phyloP scores from a whole-genome alignment of 2,888 invertebrate genomes.

The Girardia tigrina region DNA sequence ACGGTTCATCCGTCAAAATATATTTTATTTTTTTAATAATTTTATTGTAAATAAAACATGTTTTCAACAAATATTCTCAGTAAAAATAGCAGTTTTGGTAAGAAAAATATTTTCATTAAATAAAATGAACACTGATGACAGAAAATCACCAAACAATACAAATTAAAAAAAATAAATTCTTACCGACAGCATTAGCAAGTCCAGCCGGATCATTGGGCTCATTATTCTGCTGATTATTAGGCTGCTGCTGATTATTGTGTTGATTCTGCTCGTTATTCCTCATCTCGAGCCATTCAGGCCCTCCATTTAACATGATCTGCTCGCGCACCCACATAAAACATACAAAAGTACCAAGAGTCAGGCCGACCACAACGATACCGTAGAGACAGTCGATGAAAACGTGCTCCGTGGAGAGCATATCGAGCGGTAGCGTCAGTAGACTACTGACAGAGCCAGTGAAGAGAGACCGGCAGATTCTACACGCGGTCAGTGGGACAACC shows the following conservation, averaged over 20 bases:
- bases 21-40: too few relatives aligned
- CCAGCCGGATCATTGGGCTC: slow-evolving; percentile 15
- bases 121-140: too few relatives aligned
- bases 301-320: slow-evolving; percentile 90
- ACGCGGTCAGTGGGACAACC: slow-evolving; percentile 83
- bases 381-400: slow-evolving; percentile 81
- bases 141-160: too few relatives aligned
- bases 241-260: neutral
- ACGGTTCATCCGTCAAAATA: too few relatives aligned
- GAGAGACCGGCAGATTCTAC: slow-evolving; percentile 48
- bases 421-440: slow-evolving; percentile 67
- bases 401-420: slow-evolving; percentile 81
- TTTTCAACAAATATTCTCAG: too few relatives aligned
- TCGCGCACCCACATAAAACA: slow-evolving; percentile 91
- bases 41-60: too few relatives aligned
- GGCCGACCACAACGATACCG: slow-evolving; percentile 86
- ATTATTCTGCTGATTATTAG: too few relatives aligned
- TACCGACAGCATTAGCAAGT: neutral
- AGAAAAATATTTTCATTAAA: too few relatives aligned
- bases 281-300: slow-evolving; percentile 79
- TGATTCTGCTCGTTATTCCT: slow-evolving; percentile 38
- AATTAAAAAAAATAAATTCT: neutral
- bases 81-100: too few relatives aligned
- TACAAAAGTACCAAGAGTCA: slow-evolving; percentile 85
- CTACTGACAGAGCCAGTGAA: slow-evolving; percentile 53